Evolutionary conservation across 2,888 invertebrate species (phyloP).

Genomic region (Heliconius sara): DNA sequence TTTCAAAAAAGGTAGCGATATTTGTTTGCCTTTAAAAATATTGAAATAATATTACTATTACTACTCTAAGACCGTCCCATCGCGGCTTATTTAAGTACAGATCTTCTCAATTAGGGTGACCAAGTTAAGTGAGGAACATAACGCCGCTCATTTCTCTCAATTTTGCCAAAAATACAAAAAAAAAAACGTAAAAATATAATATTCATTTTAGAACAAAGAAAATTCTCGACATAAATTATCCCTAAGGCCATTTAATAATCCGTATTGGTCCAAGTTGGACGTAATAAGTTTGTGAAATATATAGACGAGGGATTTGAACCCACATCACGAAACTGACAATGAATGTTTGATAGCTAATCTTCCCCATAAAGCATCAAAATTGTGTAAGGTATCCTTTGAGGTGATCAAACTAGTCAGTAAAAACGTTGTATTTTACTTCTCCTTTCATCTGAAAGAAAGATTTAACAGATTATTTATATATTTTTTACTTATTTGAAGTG

Average conservation of each 20-base stretch:
- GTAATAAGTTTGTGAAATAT: slow-evolving; percentile 8
- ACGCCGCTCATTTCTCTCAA: background rate
- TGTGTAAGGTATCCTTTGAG: slow-evolving; percentile 12
- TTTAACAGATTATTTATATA: background rate
- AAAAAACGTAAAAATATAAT: background rate
- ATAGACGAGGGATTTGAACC: slow-evolving; percentile 12
- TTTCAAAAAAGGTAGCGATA: background rate
- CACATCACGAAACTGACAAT: slow-evolving; percentile 17
- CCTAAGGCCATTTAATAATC: slow-evolving; percentile 4
- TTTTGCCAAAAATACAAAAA: background rate
- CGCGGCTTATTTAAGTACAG: background rate
- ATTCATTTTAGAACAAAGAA: background rate
- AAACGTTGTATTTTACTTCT: background rate
- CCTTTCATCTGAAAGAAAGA: background rate
- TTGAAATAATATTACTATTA: background rate
- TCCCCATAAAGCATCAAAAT: slow-evolving; percentile 8
- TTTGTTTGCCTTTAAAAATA: background rate
- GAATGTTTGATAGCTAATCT: slow-evolving; percentile 19
- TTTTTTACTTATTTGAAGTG: too few species aligned
- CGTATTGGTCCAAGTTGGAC: slow-evolving; percentile 15
- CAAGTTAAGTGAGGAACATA: background rate
- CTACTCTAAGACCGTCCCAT: background rate
- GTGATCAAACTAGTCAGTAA: slow-evolving; percentile 10
- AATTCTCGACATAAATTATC: slow-evolving; percentile 7
- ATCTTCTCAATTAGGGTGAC: background rate